These are phyloP conservation scores for Chouioia cunea DNA, from an alignment of 2,888 invertebrate genomes.

Conservation along the genomic window DNA sequence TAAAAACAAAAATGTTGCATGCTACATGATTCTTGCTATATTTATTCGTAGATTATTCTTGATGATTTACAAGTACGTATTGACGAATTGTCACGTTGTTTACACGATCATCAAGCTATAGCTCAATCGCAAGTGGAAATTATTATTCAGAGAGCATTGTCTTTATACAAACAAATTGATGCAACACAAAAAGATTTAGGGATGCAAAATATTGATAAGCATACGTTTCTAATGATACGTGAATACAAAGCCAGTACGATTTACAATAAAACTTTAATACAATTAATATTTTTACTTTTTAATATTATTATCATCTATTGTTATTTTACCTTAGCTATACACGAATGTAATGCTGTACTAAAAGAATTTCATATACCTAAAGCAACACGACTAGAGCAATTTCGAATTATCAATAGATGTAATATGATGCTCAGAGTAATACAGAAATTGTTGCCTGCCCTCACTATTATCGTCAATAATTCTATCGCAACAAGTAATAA, in stretches of 20 bases:
- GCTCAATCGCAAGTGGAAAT: slow-evolving; percentile 59
- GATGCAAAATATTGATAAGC: slow-evolving; percentile 61
- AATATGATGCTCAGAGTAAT: slow-evolving; percentile 63
- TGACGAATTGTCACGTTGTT: slow-evolving; percentile 57
- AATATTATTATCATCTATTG: background rate
- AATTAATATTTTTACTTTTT: background rate
- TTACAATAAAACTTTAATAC: slow-evolving; percentile 8
- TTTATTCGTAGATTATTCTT: slow-evolving; percentile 57
- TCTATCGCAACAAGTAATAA: slow-evolving; percentile 54
- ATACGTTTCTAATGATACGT: slow-evolving; percentile 61
- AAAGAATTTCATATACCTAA: slow-evolving; percentile 59
- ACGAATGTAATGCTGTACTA: slow-evolving; percentile 61
- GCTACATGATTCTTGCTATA: background rate
- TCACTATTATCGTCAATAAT: slow-evolving; percentile 60
- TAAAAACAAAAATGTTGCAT: slow-evolving; percentile 7
- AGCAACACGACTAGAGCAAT: slow-evolving; percentile 63
- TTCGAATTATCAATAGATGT: slow-evolving; percentile 65
- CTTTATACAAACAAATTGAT: slow-evolving; percentile 61
- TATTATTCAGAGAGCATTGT: slow-evolving; percentile 61
- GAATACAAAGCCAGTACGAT: slow-evolving; percentile 64
- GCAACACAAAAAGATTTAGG: slow-evolving; percentile 63
- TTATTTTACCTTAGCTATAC: slow-evolving; percentile 60
- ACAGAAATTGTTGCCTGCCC: slow-evolving; percentile 61
- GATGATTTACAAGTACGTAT: slow-evolving; percentile 63
- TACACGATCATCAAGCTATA: slow-evolving; percentile 61